Evolutionary conservation across 2,888 invertebrate species (phyloP).

Genomic region (Eristalis intricaria): DNA sequence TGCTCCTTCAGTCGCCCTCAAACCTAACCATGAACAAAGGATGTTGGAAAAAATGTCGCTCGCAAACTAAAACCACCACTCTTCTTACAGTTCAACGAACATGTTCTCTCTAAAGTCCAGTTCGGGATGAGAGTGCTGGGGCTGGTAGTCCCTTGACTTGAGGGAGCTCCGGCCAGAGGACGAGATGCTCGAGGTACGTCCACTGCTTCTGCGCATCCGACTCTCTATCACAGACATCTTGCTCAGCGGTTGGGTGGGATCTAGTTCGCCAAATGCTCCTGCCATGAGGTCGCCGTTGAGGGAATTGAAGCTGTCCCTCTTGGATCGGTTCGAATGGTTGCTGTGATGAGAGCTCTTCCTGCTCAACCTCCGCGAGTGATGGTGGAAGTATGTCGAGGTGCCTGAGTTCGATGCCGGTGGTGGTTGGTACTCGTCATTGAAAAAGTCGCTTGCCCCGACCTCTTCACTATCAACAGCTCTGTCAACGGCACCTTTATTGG

Average conservation of each 20-base stretch:
- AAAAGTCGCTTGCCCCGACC: conserved; percentile 61
- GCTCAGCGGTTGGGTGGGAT: conserved; percentile 79
- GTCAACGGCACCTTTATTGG: conserved; percentile 10
- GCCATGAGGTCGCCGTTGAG: conserved; percentile 79
- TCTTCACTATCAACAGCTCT: conserved; percentile 16
- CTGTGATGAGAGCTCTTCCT: conserved; percentile 77
- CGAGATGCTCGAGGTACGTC: conserved; percentile 77
- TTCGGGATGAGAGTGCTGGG: conserved; percentile 79
- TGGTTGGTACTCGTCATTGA: conserved; percentile 59
- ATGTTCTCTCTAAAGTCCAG: conserved; percentile 81
- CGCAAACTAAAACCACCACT: conserved; percentile 65
- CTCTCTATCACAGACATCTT: conserved; percentile 80
- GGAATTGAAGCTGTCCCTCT: conserved; percentile 80
- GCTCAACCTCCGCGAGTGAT: conserved; percentile 78
- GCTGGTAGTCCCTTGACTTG: conserved; percentile 79
- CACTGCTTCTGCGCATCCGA: conserved; percentile 78
- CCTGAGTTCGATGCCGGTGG: conserved; percentile 65
- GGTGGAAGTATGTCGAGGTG: conserved; percentile 77
- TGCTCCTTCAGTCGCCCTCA: not conserved
- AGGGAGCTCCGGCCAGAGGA: conserved; percentile 79
- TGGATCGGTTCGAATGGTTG: conserved; percentile 72
- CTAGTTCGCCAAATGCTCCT: conserved; percentile 79
- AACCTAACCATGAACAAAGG: conserved; percentile 37
- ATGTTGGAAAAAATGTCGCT: conserved; percentile 29
- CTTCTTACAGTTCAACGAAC: conserved; percentile 79